Evolutionary conservation across 2,797 vertebrate species (phyloP).

Genomic region (Parambassis ranga): DNA sequence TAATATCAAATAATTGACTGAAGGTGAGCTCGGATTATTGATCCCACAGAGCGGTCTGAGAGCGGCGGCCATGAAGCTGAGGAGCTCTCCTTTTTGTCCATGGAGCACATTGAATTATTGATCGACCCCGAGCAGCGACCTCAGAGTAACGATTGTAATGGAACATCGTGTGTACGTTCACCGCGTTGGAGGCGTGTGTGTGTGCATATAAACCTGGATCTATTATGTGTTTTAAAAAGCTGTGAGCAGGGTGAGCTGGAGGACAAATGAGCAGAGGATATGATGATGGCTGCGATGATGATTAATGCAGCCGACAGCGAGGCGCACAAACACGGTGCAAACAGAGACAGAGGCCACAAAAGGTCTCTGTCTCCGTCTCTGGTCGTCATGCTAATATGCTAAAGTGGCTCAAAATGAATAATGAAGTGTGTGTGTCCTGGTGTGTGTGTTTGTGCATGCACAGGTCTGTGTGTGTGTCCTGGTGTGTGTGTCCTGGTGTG

Average conservation of each 20-base stretch:
- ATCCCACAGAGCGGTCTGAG: not conserved
- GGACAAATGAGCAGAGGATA: conserved; percentile 14
- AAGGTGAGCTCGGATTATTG: not conserved
- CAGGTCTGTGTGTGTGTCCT: not conserved
- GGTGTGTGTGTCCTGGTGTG: not conserved
- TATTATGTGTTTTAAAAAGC: conserved; percentile 2
- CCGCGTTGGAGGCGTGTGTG: no score
- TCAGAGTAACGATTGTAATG: not conserved
- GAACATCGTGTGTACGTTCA: no score
- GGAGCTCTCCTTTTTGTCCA: no score
- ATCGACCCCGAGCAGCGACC: no score
- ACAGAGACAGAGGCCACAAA: not conserved
- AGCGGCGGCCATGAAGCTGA: no score
- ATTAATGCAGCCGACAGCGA: conserved; percentile 13
- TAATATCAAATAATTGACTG: not conserved
- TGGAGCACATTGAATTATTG: not conserved
- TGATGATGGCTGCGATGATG: conserved; percentile 6
- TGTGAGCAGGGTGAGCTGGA: not conserved
- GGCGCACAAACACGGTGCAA: not conserved
- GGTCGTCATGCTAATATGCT: not conserved
- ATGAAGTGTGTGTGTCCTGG: not conserved
- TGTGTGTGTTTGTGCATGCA: not conserved
- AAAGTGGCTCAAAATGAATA: not conserved
- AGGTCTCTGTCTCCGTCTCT: not conserved
- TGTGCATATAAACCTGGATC: not conserved